A percentile compares a stretch with the other conserved stretches of the same genome.
Evolutionary conservation across 1,140 invertebrate genomes (phyloP).

Genomic region (Scaptodrosophila lebanonensis): DNA sequence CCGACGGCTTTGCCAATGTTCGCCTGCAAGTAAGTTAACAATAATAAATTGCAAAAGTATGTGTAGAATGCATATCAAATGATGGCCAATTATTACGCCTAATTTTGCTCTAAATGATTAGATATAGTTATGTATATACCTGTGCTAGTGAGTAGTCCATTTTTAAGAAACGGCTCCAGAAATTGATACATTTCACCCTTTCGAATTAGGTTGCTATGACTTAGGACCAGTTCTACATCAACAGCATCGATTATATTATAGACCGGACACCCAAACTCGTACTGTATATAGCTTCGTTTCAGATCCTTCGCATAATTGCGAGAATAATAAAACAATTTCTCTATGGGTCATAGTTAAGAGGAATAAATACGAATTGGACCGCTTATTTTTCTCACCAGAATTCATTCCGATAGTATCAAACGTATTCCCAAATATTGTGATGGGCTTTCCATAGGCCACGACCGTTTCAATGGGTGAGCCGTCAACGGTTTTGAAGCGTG

Average conservation of each 20-base stretch:
- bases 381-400: slow-evolving; percentile 8
- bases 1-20: slow-evolving; percentile 86
- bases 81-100: neutral
- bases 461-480: slow-evolving; percentile 29
- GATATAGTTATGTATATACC: slow-evolving; percentile 78
- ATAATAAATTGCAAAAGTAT: neutral
- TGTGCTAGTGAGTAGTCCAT: slow-evolving; percentile 81
- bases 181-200: slow-evolving; percentile 76
- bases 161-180: slow-evolving; percentile 82
- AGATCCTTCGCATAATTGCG: slow-evolving; percentile 23
- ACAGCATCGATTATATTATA: slow-evolving; percentile 49
- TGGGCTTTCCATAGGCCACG: slow-evolving; percentile 16
- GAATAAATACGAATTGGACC: neutral
- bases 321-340: slow-evolving; percentile 37
- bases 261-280: slow-evolving; percentile 26
- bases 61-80: neutral
- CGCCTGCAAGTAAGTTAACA: slow-evolving; percentile 23
- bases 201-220: slow-evolving; percentile 35
- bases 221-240: slow-evolving; percentile 43
- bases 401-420: slow-evolving; percentile 33
- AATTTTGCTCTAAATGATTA: neutral
- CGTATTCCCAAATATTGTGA: slow-evolving; percentile 27
- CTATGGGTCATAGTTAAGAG: slow-evolving; percentile 3
- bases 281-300: slow-evolving; percentile 40
- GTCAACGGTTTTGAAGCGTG: slow-evolving; percentile 38